phyloP scores from a whole-genome alignment of 2,113 vertebrate species.

The Lamprotornis superbus region DNA sequence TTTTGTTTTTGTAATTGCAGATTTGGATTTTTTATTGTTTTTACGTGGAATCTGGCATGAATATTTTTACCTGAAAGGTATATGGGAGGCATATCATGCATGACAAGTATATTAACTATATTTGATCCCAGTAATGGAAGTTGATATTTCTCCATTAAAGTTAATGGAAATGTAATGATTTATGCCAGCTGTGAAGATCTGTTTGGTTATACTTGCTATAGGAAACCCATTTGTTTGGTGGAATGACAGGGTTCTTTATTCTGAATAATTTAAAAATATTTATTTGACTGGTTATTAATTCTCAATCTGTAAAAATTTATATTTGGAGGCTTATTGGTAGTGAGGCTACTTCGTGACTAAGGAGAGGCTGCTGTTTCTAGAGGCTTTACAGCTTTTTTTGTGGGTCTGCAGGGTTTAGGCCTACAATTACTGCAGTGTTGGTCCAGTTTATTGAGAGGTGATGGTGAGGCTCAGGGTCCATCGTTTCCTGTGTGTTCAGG shows the following conservation, averaged over 20 bases:
- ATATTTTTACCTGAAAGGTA: background rate
- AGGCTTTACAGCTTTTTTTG: background rate
- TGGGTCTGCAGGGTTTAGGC: background rate
- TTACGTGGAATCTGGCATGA: background rate
- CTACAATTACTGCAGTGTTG: fast-evolving
- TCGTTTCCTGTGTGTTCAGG: background rate
- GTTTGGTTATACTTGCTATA: background rate
- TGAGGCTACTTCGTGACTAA: background rate
- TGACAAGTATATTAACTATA: background rate
- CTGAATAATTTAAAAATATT: background rate
- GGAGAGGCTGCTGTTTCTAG: background rate
- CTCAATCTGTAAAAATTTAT: background rate
- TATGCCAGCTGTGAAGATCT: background rate
- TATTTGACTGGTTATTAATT: background rate
- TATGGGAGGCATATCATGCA: background rate
- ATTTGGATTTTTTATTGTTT: background rate
- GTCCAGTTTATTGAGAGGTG: background rate
- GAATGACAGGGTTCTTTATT: background rate
- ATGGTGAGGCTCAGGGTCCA: background rate
- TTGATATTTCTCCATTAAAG: background rate
- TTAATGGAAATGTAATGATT: background rate
- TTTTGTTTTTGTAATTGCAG: constrained; percentile 2
- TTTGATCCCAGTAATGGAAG: constrained; percentile 8
- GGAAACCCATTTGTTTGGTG: constrained; percentile 14
- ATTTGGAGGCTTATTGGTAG: background rate